These are phyloP conservation scores for Anolis apletophallus DNA, from an alignment of 2,797 vertebrate species.

Conservation along the genomic window DNA sequence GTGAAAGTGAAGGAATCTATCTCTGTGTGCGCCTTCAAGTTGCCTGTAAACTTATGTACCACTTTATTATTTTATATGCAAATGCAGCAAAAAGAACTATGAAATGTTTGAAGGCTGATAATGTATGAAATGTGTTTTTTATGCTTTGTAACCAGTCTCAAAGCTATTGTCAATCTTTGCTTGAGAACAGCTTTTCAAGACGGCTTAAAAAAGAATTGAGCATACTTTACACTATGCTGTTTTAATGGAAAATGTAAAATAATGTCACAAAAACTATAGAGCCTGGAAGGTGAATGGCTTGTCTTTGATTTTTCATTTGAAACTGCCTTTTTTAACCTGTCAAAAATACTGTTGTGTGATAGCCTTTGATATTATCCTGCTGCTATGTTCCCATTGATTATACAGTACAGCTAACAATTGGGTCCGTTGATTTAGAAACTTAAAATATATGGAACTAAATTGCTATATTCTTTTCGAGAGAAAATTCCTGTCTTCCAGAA, in stretches of 20 bases:
- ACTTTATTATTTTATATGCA: not conserved
- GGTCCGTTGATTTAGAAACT: slow-evolving; percentile 7
- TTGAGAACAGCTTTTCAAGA: slow-evolving; percentile 14
- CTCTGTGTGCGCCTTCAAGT: too few species aligned
- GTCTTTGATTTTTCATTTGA: slow-evolving; percentile 3
- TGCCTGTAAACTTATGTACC: too few species aligned
- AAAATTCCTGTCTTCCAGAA: not conserved
- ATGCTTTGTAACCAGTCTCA: slow-evolving; percentile 3
- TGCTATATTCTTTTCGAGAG: slow-evolving; percentile 14
- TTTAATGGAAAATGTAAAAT: slow-evolving; percentile 21
- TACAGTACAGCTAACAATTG: slow-evolving; percentile 6
- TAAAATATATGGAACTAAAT: slow-evolving; percentile 29
- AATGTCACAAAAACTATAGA: slow-evolving; percentile 1
- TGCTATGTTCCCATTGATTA: slow-evolving; percentile 20
- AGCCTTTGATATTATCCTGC: not conserved
- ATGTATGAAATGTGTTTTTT: not conserved
- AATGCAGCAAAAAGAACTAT: not conserved
- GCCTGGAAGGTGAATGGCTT: not conserved
- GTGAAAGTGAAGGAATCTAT: not conserved
- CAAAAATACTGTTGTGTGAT: slow-evolving; percentile 14
- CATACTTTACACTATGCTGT: not conserved
- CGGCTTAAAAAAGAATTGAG: not conserved
- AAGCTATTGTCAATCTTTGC: not conserved
- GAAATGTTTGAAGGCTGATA: not conserved
- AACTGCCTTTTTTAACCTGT: slow-evolving; percentile 17